These are phyloP conservation scores for Pocota personata DNA, from an alignment of 2,888 invertebrate genomes.

Conservation along the genomic window DNA sequence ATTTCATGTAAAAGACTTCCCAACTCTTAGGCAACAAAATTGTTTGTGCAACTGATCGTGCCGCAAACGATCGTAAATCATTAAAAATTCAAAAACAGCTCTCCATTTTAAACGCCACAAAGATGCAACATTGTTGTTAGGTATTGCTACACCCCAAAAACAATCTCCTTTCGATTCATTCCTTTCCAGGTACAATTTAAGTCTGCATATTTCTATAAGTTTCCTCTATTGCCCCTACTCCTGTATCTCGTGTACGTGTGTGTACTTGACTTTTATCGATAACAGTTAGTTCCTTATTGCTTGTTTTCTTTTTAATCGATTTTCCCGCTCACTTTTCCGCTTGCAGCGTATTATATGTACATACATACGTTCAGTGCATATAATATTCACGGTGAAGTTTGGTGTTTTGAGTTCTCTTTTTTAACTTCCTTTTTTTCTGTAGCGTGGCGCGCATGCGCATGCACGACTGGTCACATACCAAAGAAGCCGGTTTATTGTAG, in stretches of 20 bases:
- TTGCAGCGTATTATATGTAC: background rate
- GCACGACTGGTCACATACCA: constrained; percentile 73
- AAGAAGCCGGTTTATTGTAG: constrained; percentile 63
- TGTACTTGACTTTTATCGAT: constrained; percentile 65
- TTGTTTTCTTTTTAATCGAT: constrained; percentile 10
- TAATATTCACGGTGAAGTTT: constrained; percentile 71
- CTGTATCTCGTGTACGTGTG: constrained; percentile 4
- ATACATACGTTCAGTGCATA: background rate
- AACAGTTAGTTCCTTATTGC: constrained; percentile 59
- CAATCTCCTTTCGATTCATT: background rate
- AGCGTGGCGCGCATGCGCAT: constrained; percentile 53
- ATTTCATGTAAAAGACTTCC: constrained; percentile 37
- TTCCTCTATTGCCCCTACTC: background rate
- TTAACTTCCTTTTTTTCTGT: constrained; percentile 44
- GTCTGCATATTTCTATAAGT: constrained; percentile 4
- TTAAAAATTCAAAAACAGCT: constrained; percentile 36
- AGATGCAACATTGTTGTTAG: constrained; percentile 53
- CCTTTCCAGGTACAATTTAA: background rate
- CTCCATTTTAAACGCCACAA: constrained; percentile 2
- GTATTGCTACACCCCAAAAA: background rate
- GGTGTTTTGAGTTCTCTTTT: constrained; percentile 37
- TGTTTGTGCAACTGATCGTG: constrained; percentile 59
- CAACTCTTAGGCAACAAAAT: constrained; percentile 33
- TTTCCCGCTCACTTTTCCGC: constrained; percentile 67
- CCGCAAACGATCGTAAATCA: constrained; percentile 60